Conservation (phyloP, 1,140 invertebrate species). For the Drosophila sproati region DNA sequence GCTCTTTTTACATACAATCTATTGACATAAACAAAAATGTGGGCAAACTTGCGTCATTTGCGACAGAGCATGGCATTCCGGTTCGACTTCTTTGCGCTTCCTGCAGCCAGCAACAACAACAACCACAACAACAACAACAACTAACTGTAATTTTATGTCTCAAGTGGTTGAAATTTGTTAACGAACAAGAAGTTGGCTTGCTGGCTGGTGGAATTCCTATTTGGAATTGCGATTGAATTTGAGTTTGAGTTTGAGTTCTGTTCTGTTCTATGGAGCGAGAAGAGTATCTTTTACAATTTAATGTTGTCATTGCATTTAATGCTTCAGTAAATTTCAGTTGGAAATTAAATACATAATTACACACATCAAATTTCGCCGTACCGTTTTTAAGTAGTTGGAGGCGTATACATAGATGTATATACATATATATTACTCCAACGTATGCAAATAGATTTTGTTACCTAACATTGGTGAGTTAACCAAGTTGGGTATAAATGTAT, state of each 20-base stretch:
- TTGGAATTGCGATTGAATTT: constrained; percentile 1
- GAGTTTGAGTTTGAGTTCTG: neutral
- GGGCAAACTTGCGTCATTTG: constrained; percentile 16
- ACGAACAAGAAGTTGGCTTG: constrained; percentile 30
- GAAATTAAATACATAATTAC: constrained; percentile 50
- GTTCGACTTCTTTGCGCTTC: neutral
- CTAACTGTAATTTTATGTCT: constrained; percentile 68
- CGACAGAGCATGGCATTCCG: neutral
- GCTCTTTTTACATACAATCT: constrained; percentile 15
- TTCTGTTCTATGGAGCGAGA: too few species aligned
- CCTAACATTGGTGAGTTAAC: constrained; percentile 19
- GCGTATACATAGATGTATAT: neutral
- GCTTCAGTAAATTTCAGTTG: constrained; percentile 62
- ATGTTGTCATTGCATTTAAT: constrained; percentile 78
- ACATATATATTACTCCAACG: neutral
- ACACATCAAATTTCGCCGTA: constrained; percentile 40
- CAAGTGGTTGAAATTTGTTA: constrained; percentile 64
- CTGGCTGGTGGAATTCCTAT: constrained; percentile 13
- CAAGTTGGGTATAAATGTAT: neutral
- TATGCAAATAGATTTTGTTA: constrained; percentile 65
- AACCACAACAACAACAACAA: constrained; percentile 15
- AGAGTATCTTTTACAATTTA: constrained; percentile 52
- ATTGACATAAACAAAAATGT: constrained; percentile 22
- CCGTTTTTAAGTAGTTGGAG: constrained; percentile 10
- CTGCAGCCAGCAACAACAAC: constrained; percentile 16